A percentile compares a stretch with the other conserved stretches of the same genome.
Evolutionary conservation across 2,113 vertebrate species (phyloP).

Genomic region (Rhinoptilus africanus): DNA sequence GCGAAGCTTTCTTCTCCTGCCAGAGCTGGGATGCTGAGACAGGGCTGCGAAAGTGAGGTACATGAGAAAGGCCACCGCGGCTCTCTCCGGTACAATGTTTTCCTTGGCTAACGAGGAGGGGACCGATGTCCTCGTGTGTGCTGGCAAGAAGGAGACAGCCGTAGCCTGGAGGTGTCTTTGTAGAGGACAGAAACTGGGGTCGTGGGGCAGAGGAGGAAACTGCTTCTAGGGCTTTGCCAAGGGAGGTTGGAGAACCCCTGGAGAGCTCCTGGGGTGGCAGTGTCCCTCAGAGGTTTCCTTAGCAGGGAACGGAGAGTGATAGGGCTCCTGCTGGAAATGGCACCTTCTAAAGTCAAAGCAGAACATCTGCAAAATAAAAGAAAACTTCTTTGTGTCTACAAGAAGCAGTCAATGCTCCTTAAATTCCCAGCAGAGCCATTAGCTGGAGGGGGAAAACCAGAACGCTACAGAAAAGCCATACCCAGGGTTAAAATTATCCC

Average conservation of each 20-base stretch:
- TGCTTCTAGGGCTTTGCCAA: neutral
- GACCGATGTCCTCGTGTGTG: rapidly evolving
- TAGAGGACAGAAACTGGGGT: neutral
- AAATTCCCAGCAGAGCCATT: neutral
- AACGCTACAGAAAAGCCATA: rapidly evolving
- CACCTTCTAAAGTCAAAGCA: neutral
- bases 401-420: neutral
- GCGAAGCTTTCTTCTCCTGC: neutral
- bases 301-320: neutral
- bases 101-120: neutral
- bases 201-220: neutral
- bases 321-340: neutral
- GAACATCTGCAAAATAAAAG: neutral
- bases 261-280: neutral
- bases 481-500: neutral
- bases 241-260: neutral
- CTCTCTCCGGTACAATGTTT: neutral
- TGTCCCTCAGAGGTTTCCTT: neutral
- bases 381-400: neutral
- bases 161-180: neutral
- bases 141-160: neutral
- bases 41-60: neutral
- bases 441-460: neutral
- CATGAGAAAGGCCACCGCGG: neutral
- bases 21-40: no score